Evolutionary conservation across 2,113 vertebrate genomes (phyloP).

Genomic region (Malurus melanocephalus): DNA sequence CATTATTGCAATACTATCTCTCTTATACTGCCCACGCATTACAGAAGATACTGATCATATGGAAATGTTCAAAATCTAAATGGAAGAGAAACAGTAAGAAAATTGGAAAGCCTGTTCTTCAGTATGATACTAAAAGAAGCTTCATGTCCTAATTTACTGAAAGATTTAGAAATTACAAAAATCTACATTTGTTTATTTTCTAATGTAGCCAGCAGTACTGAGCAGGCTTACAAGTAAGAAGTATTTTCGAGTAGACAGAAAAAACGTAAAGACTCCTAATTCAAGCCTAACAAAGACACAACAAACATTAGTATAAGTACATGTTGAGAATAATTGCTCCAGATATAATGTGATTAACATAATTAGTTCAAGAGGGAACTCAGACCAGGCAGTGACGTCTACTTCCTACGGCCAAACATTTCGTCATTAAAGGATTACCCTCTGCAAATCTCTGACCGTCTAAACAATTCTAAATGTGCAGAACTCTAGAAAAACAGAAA

Average conservation of each 20-base stretch:
- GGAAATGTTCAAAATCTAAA: background rate
- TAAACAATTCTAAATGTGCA: background rate
- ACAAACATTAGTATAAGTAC: background rate
- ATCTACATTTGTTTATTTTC: background rate
- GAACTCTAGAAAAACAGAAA: background rate
- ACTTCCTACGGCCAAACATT: background rate
- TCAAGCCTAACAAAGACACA: background rate
- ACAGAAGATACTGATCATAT: background rate
- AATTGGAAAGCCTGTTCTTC: background rate
- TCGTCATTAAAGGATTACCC: background rate
- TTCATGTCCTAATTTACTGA: background rate
- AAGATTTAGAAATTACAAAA: background rate
- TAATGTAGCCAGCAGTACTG: background rate
- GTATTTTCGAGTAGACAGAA: background rate
- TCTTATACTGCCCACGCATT: background rate
- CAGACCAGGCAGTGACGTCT: background rate
- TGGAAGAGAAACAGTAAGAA: background rate
- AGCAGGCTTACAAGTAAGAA: background rate
- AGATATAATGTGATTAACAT: slow-evolving; percentile 1
- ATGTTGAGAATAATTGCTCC: background rate
- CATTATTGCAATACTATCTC: background rate
- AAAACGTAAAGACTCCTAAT: background rate
- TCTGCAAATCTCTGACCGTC: background rate
- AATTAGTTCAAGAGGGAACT: slow-evolving; percentile 25
- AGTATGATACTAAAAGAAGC: background rate